Evolutionary conservation across 2,888 invertebrate genomes (phyloP).

Genomic region (Callimorpha dominula): DNA sequence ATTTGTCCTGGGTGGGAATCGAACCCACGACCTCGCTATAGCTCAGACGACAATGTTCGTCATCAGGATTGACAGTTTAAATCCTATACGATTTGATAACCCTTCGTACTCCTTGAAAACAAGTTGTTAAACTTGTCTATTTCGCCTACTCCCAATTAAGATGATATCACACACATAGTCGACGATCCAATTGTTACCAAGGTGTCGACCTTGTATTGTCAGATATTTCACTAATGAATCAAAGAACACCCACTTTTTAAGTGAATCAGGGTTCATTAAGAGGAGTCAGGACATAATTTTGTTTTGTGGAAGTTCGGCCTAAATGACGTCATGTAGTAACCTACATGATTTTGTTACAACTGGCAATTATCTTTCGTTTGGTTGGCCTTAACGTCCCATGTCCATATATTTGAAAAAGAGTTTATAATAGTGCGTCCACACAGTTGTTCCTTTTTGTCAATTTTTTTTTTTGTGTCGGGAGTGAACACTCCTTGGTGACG

Average conservation of each 20-base stretch:
- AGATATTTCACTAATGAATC: slow-evolving; percentile 42
- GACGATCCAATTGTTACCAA: slow-evolving; percentile 48
- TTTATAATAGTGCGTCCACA: too few relatives aligned
- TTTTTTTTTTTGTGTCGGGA: neutral
- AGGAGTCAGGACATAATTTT: slow-evolving; percentile 12
- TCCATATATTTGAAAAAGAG: neutral
- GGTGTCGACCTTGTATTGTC: slow-evolving; percentile 48
- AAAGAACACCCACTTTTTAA: slow-evolving; percentile 44
- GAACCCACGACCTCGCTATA: too few relatives aligned
- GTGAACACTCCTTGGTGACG: neutral
- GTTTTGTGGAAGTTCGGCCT: slow-evolving; percentile 5
- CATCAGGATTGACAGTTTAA: neutral
- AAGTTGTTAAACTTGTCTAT: slow-evolving; percentile 4
- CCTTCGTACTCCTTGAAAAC: slow-evolving; percentile 18
- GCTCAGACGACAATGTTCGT: neutral
- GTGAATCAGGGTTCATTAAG: slow-evolving; percentile 25
- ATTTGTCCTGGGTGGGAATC: too few relatives aligned
- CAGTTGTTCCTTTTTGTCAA: too few relatives aligned
- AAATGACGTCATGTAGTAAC: slow-evolving; percentile 23
- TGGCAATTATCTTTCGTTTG: neutral
- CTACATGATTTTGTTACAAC: neutral
- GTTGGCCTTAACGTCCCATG: neutral
- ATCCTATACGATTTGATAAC: slow-evolving; percentile 8
- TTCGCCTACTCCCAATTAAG: slow-evolving; percentile 47
- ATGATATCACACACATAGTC: slow-evolving; percentile 53